Percentiles rank a stretch among this genome's conserved stretches.
phyloP scores from a whole-genome alignment of 2,113 vertebrate genomes.

The Fulmarus glacialis region DNA sequence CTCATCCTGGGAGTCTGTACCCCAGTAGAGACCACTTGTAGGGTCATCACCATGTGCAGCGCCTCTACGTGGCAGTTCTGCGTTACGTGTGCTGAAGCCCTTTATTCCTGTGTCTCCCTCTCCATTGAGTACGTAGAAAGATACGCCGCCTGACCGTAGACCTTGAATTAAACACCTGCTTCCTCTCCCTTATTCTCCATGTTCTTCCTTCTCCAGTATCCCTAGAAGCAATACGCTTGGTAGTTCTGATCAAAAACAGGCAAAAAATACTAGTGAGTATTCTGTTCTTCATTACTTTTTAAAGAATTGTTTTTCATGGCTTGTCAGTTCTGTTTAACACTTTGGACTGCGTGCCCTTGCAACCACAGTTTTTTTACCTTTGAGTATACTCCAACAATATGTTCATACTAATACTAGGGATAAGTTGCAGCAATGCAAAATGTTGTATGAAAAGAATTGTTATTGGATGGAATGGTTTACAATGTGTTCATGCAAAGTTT shows the following conservation, averaged over 20 bases:
- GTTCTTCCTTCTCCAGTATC: neutral
- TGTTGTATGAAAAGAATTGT: neutral
- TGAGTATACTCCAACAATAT: neutral
- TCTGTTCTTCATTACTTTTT: neutral
- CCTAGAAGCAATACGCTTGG: neutral
- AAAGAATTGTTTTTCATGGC: neutral
- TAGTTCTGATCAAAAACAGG: neutral
- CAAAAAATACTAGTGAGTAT: neutral
- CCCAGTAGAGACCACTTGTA: neutral
- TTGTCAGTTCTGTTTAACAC: neutral
- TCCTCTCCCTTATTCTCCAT: neutral
- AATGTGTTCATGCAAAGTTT: neutral
- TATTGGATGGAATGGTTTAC: neutral
- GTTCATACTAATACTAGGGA: neutral
- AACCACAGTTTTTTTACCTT: neutral
- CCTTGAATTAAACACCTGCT: neutral
- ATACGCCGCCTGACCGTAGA: accelerated
- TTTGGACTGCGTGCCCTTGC: neutral
- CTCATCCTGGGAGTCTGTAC: neutral
- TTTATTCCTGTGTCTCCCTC: neutral
- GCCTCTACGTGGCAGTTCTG: neutral
- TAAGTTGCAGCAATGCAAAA: neutral
- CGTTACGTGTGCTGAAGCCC: neutral
- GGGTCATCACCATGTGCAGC: neutral
- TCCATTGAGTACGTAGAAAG: neutral